Evolutionary conservation across 92 coral and sea anemone species (phyloP).

Genomic region (Bergia sp.): DNA sequence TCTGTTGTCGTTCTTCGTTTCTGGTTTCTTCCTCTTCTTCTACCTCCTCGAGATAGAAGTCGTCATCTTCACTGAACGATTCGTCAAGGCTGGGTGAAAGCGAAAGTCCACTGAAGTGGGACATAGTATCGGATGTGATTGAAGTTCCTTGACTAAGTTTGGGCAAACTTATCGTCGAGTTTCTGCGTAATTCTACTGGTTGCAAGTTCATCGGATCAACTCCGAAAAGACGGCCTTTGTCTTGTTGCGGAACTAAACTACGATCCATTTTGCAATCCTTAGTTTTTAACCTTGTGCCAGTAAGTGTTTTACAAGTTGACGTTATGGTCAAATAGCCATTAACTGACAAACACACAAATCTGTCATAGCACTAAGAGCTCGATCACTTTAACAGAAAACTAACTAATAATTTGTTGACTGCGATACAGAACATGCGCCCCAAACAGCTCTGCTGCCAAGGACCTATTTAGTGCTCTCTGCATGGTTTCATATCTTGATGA

Average conservation of each 20-base stretch:
- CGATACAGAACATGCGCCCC: not conserved
- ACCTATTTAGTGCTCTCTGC: not conserved
- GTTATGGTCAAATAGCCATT: too few species aligned
- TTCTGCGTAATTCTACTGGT: not conserved
- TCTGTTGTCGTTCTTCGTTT: slow-evolving; percentile 13
- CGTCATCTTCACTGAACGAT: slow-evolving; percentile 51
- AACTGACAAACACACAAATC: not conserved
- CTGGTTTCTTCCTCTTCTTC: slow-evolving; percentile 32
- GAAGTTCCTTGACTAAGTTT: slow-evolving; percentile 21
- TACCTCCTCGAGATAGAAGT: slow-evolving; percentile 50
- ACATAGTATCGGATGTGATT: slow-evolving; percentile 48
- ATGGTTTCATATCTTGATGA: not conserved
- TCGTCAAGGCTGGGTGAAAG: slow-evolving; percentile 50
- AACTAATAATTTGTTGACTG: not conserved
- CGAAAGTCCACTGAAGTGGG: slow-evolving; percentile 47
- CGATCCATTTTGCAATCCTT: not conserved
- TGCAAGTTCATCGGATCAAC: not conserved
- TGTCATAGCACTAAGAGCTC: not conserved
- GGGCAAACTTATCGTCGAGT: not conserved
- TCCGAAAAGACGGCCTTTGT: not conserved
- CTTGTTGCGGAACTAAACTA: not conserved
- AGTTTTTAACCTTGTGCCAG: not conserved
- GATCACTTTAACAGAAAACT: not conserved
- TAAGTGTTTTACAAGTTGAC: not conserved
- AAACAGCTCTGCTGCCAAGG: not conserved